A percentile compares a stretch with the other conserved stretches of the same genome.
These are phyloP conservation scores for Wiebesia pumilae DNA, from an alignment of 1,140 invertebrate species.

Conservation along the genomic window DNA sequence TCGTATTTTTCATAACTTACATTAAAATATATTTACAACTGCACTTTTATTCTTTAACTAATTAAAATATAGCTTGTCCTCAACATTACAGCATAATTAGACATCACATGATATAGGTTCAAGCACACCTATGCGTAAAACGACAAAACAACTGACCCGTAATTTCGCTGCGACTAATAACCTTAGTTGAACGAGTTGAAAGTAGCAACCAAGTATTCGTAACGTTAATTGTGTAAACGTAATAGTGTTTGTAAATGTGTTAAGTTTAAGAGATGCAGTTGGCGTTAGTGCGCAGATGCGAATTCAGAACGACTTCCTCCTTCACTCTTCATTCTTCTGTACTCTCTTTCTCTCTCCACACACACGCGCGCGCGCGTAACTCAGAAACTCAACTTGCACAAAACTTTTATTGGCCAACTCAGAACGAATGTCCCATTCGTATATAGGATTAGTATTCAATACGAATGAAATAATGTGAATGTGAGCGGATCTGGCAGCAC, in stretches of 20 bases:
- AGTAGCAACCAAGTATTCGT: no score
- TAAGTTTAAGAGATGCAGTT: constrained; percentile 73
- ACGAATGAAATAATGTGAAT: constrained; percentile 70
- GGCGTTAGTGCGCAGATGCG: constrained; percentile 74
- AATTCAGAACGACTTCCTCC: constrained; percentile 72
- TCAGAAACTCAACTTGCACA: constrained; percentile 54
- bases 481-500: constrained; percentile 66
- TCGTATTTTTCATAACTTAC: no score
- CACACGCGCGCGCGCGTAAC: no score
- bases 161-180: no score
- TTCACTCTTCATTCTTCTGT: constrained; percentile 61
- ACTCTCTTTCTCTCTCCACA: neutral
- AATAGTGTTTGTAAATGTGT: constrained; percentile 63
- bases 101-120: no score
- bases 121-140: no score
- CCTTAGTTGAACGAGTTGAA: no score
- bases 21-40: no score
- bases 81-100: no score
- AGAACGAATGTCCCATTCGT: constrained; percentile 33
- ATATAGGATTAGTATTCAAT: constrained; percentile 62
- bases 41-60: no score
- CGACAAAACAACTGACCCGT: no score
- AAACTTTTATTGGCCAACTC: constrained; percentile 38
- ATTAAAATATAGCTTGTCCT: no score
- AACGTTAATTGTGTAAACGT: neutral